These are phyloP conservation scores for Drosophila littoralis DNA, from an alignment of 1,140 invertebrate genomes.

Conservation along the genomic window DNA sequence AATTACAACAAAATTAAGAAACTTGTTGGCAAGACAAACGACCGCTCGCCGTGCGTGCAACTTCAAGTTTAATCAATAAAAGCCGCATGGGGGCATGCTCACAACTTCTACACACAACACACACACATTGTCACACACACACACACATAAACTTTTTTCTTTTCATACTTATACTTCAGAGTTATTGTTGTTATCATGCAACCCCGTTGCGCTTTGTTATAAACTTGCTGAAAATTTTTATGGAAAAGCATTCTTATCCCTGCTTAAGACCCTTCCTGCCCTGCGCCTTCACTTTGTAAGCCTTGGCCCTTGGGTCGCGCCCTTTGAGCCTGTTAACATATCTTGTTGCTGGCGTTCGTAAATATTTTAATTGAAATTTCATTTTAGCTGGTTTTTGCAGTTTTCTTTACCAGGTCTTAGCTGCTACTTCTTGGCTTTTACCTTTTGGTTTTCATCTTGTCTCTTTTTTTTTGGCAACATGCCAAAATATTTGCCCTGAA, in stretches of 20 bases:
- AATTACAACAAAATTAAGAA: constrained; percentile 83
- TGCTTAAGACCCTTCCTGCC: constrained; percentile 22
- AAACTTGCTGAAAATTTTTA: constrained; percentile 43
- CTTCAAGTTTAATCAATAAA: constrained; percentile 80
- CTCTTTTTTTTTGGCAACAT: constrained; percentile 25
- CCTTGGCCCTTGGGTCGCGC: constrained; percentile 9
- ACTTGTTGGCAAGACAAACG: constrained; percentile 49
- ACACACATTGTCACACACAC: background rate
- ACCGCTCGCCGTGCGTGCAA: constrained; percentile 63
- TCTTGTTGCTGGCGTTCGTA: constrained; percentile 58
- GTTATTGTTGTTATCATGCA: constrained; percentile 60
- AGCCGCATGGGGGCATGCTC: constrained; percentile 60
- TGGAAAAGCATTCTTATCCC: constrained; percentile 48
- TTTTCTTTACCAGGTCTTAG: constrained; percentile 23
- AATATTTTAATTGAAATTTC: constrained; percentile 79
- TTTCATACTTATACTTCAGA: constrained; percentile 26
- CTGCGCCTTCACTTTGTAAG: background rate
- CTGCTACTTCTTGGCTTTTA: constrained; percentile 13
- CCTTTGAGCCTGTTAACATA: constrained; percentile 60
- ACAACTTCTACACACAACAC: constrained; percentile 2
- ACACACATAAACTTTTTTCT: constrained; percentile 8
- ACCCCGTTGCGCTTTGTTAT: constrained; percentile 62
- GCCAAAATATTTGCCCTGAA: constrained; percentile 18
- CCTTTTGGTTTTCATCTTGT: constrained; percentile 15
- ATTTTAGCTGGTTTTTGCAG: constrained; percentile 47